Conservation (phyloP, 2,113 vertebrate species). For the Cygnus atratus region DNA sequence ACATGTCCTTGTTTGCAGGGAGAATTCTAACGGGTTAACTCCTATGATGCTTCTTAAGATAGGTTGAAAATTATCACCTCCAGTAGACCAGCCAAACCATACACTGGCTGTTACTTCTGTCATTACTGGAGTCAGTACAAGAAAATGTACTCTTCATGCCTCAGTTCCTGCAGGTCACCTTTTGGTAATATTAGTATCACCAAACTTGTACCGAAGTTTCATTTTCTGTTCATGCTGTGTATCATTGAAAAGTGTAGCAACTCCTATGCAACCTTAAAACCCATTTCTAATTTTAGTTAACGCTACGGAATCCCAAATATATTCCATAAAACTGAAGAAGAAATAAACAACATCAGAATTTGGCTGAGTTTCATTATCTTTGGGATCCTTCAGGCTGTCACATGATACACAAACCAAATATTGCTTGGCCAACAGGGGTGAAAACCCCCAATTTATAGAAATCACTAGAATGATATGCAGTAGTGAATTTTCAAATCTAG, state of each 20-base stretch:
- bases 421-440: background rate
- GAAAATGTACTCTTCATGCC: background rate
- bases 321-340: background rate
- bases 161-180: background rate
- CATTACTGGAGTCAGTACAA: background rate
- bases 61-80: background rate
- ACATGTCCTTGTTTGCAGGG: background rate
- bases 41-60: background rate
- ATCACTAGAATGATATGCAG: background rate
- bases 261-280: background rate
- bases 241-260: background rate
- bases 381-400: background rate
- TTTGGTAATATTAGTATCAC: background rate
- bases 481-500: slow-evolving; percentile 16
- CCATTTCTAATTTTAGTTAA: background rate
- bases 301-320: background rate
- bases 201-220: background rate
- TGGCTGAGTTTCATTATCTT: background rate
- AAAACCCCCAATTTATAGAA: background rate
- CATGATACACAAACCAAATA: background rate
- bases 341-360: background rate
- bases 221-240: background rate
- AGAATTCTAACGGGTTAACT: background rate
- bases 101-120: background rate
- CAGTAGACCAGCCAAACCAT: background rate